phyloP scores from a whole-genome alignment of 2,888 invertebrate genomes.

The Arenicola marina region DNA sequence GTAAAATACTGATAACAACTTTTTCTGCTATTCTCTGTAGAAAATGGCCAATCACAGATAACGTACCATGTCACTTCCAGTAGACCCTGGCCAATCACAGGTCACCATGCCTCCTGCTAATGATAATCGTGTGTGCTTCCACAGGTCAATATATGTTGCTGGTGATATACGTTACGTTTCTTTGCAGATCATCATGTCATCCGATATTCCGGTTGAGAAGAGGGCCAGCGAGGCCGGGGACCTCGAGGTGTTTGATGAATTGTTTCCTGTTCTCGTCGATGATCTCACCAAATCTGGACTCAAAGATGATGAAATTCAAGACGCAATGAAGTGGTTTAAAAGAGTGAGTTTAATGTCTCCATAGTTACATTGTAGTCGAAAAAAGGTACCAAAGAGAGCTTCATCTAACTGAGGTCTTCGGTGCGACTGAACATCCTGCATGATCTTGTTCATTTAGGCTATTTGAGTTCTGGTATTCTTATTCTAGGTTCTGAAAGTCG shows the following conservation, averaged over 20 bases:
- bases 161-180: too few relatives aligned
- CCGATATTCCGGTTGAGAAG: not conserved
- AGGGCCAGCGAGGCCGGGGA: slow-evolving; percentile 28
- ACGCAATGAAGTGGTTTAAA: slow-evolving; percentile 52
- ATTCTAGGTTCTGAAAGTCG: too few relatives aligned
- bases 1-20: too few relatives aligned
- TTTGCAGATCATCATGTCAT: not conserved
- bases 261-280: slow-evolving; percentile 49
- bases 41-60: too few relatives aligned
- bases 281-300: slow-evolving; percentile 40
- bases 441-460: too few relatives aligned
- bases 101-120: too few relatives aligned
- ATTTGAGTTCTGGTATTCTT: too few relatives aligned
- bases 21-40: too few relatives aligned
- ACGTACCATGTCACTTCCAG: too few relatives aligned
- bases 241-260: slow-evolving; percentile 48
- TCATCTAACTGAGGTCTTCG: not conserved
- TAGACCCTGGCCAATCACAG: too few relatives aligned
- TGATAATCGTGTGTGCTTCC: too few relatives aligned
- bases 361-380: not conserved
- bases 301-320: slow-evolving; percentile 41
- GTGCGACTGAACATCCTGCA: not conserved
- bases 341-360: not conserved
- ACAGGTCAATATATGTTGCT: too few relatives aligned
- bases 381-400: not conserved